These are phyloP conservation scores for Chironomus tepperi DNA, from an alignment of 1,140 invertebrate species.

Conservation along the genomic window DNA sequence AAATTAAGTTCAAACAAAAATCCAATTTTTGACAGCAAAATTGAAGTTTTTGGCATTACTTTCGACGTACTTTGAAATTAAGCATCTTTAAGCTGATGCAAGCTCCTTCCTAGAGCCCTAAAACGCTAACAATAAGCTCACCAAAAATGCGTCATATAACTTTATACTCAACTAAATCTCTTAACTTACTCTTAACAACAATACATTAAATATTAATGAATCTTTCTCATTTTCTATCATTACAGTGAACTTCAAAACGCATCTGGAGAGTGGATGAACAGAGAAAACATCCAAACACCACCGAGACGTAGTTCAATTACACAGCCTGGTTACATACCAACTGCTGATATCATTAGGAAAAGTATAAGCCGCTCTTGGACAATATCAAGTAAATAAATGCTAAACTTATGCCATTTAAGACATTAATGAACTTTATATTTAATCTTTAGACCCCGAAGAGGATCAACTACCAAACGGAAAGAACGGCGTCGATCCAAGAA, in stretches of 20 bases:
- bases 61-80: too few relatives aligned
- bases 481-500: conserved; percentile 26
- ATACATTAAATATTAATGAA: background rate
- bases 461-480: conserved; percentile 29
- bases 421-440: background rate
- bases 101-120: too few relatives aligned
- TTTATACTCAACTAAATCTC: too few relatives aligned
- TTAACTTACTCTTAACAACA: too few relatives aligned
- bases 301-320: conserved; percentile 40
- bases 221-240: conserved; percentile 26
- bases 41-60: too few relatives aligned
- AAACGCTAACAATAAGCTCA: too few relatives aligned
- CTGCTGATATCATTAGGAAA: conserved; percentile 54
- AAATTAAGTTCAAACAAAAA: too few relatives aligned
- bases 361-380: conserved; percentile 61
- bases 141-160: too few relatives aligned
- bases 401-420: background rate
- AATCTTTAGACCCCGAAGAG: conserved; percentile 36
- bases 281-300: conserved; percentile 44
- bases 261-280: conserved; percentile 61
- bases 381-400: conserved; percentile 49
- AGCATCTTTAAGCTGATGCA: too few relatives aligned
- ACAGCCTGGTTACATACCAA: conserved; percentile 44
- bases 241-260: conserved; percentile 60
- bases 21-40: too few relatives aligned